These are phyloP conservation scores for Parasteatoda lunata DNA, from an alignment of 2,888 invertebrate genomes.

Conservation along the genomic window DNA sequence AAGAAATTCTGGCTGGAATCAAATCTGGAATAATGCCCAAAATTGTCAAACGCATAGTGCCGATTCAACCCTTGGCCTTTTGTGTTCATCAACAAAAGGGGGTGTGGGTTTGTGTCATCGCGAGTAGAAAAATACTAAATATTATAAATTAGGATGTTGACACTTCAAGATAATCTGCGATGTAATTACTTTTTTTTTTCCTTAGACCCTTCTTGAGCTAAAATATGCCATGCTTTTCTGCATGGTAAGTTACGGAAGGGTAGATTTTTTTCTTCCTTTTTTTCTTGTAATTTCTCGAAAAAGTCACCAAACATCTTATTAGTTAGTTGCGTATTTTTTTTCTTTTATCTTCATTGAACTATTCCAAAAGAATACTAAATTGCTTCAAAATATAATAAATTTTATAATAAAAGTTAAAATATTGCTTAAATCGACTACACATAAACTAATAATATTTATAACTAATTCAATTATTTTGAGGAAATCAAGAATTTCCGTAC, in stretches of 20 bases:
- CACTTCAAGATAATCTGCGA: not conserved
- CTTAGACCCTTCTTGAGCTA: not conserved
- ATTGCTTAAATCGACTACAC: no score
- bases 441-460: no score
- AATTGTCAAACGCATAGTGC: constrained; percentile 50
- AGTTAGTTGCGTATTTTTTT: no score
- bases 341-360: no score
- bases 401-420: not conserved
- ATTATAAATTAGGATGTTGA: constrained; percentile 28
- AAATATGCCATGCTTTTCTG: not conserved
- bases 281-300: not conserved
- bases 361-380: no score
- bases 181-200: constrained; percentile 21
- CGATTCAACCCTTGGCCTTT: constrained; percentile 47
- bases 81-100: constrained; percentile 34
- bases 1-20: constrained; percentile 24
- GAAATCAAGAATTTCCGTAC: no score
- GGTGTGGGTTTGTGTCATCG: constrained; percentile 27
- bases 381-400: not conserved
- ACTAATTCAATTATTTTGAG: no score
- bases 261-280: not conserved
- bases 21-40: constrained; percentile 53
- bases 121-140: constrained; percentile 37
- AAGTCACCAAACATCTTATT: no score
- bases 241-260: constrained; percentile 8